Conservation (phyloP, 2,113 vertebrate species). For the Columbina picui region DNA sequence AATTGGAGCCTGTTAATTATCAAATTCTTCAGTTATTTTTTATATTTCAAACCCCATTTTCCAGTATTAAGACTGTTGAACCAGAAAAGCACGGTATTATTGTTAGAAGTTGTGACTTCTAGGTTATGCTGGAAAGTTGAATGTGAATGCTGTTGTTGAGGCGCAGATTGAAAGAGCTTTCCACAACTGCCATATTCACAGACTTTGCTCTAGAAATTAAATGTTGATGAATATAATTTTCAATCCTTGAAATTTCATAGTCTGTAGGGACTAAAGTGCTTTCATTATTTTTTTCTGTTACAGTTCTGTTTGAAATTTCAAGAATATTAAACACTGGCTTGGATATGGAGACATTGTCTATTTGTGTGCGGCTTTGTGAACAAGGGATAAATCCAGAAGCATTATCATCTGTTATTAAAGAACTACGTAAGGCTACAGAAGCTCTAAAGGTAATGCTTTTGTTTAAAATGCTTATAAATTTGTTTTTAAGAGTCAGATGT, state of each 20-base stretch:
- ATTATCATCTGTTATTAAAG: constrained; percentile 94
- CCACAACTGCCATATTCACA: not conserved
- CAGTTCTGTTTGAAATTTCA: constrained; percentile 96
- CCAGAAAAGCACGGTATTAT: not conserved
- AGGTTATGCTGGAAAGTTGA: not conserved
- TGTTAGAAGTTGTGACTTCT: not conserved
- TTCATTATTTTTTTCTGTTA: not conserved
- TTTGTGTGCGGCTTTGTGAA: constrained; percentile 96
- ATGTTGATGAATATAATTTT: not conserved
- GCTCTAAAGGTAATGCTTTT: constrained; percentile 86
- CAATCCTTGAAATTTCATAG: not conserved
- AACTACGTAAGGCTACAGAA: constrained; percentile 92
- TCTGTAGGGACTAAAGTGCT: not conserved
- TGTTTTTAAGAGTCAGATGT: not conserved
- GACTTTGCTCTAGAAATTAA: not conserved
- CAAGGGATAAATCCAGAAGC: constrained; percentile 99
- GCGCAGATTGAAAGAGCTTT: not conserved
- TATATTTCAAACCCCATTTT: not conserved
- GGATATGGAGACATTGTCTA: constrained; percentile 96
- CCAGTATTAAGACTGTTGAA: not conserved
- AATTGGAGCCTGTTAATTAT: not conserved
- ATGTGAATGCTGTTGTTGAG: not conserved
- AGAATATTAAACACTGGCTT: constrained; percentile 95
- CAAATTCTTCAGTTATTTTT: not conserved
- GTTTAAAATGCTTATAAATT: not conserved